Evolutionary conservation across 2,888 invertebrate genomes (phyloP), one percentile per base, ranked within the genome.

Genomic region (Prenolepis imparis): DNA sequence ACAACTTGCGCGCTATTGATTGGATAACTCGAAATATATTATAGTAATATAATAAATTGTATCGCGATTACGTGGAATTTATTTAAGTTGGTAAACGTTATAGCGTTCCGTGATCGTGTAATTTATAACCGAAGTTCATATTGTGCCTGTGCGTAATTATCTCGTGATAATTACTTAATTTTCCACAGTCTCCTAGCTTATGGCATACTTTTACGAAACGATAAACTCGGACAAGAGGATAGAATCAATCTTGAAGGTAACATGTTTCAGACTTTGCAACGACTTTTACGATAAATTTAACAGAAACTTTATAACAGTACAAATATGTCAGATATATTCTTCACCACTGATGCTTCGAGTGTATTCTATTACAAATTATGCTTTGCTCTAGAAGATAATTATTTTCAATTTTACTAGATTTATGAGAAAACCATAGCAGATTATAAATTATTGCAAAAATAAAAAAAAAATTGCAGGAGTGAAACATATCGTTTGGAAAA

Each of bases 251-350:
- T 80, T 72, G 41, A 80, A 80, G 57, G 70, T 78, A 78, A 70
- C 78, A 70, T 78, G 57, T 70, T 78, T 78, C 36, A 77, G 66
- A 77, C 77, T 77, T 64, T 61, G 48, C 83, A 83, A 59, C 80
- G 78, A 80, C 68, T 83, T 87, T 80, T 86, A 85, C 85, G 83
- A 87, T 86, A 87, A 87, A 80, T 89, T 89, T 89, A 87, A 90
- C 84, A 78, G 82, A 86, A 87, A 89, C 84, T 87, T 89, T 85
- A 80, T 77, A 75, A 70, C 61, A 55, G 57, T 72, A 75, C 80
- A 72, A 80, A 86, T 77, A 80, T 67, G 61, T 39, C 73, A 74
- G 57, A n/a, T 28, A 8, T 41, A 57, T n/a, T 28, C 28, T 28
- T 28, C 28, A 67, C 72, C 70, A 67, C 84, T 81, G 80, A 87